Evolutionary conservation across 2,888 invertebrate genomes (phyloP).

Genomic region (Hipparchia sbordonii): DNA sequence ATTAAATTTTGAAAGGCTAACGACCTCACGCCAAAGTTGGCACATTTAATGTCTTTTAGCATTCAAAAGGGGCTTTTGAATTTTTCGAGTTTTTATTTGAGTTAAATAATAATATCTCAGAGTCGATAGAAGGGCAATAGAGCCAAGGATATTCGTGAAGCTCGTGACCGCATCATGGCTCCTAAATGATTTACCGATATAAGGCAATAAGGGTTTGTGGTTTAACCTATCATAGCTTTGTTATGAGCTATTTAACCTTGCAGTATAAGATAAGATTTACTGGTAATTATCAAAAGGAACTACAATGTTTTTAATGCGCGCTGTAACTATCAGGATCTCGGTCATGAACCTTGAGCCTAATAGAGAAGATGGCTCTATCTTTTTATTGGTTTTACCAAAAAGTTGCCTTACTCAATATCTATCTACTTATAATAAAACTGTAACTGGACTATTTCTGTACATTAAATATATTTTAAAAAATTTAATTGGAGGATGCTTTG

Average conservation of each 20-base stretch:
- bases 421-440: too few species aligned
- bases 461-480: too few species aligned
- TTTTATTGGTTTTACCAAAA: neutral
- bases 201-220: slow-evolving; percentile 20
- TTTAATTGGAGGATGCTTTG: too few species aligned
- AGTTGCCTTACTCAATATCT: neutral
- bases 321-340: neutral
- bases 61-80: neutral
- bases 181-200: slow-evolving; percentile 29
- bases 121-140: slow-evolving; percentile 69
- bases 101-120: slow-evolving; percentile 46
- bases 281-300: neutral
- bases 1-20: neutral
- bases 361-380: neutral
- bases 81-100: neutral
- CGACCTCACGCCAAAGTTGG: neutral
- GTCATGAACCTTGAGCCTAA: neutral
- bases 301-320: neutral
- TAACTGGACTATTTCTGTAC: too few species aligned
- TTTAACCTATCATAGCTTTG: slow-evolving; percentile 14
- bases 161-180: slow-evolving; percentile 59
- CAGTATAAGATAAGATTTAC: neutral
- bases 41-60: neutral
- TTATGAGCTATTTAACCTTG: slow-evolving; percentile 5
- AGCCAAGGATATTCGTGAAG: slow-evolving; percentile 74